Evolutionary conservation across 2,113 vertebrate species (phyloP).

Genomic region (Psettodes erumei): DNA sequence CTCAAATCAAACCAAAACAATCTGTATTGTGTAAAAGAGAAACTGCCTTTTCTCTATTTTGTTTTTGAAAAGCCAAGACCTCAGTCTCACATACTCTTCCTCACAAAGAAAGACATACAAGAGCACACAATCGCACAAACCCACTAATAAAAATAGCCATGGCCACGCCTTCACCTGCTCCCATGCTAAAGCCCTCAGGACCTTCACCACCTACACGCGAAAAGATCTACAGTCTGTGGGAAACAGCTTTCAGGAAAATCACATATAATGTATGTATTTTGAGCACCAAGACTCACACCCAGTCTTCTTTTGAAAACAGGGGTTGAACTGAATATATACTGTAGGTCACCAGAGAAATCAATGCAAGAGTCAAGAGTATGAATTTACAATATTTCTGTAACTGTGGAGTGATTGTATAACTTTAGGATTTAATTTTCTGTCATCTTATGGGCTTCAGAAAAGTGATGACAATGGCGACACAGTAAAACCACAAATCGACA

Average conservation of each 20-base stretch:
- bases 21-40: too few species aligned
- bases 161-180: neutral
- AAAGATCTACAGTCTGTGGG: neutral
- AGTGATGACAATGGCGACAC: neutral
- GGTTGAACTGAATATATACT: neutral
- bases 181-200: conserved; percentile 4
- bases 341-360: conserved; percentile 5
- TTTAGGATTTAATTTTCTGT: neutral
- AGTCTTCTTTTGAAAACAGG: neutral
- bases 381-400: neutral
- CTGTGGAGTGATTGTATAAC: neutral
- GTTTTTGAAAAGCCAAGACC: neutral
- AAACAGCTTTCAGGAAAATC: neutral
- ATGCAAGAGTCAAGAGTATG: neutral
- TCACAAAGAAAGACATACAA: neutral
- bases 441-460: neutral
- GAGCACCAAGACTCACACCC: neutral
- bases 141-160: conserved; percentile 9
- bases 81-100: neutral
- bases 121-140: neutral
- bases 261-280: neutral
- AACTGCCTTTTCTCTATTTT: too few species aligned
- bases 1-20: too few species aligned
- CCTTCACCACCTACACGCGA: conserved; percentile 3
- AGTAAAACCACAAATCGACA: neutral